Percentiles rank a stretch among this genome's conserved stretches.
Evolutionary conservation across 92 coral and sea anemone species (phyloP).

Genomic region (Epizoanthus illoricatus): DNA sequence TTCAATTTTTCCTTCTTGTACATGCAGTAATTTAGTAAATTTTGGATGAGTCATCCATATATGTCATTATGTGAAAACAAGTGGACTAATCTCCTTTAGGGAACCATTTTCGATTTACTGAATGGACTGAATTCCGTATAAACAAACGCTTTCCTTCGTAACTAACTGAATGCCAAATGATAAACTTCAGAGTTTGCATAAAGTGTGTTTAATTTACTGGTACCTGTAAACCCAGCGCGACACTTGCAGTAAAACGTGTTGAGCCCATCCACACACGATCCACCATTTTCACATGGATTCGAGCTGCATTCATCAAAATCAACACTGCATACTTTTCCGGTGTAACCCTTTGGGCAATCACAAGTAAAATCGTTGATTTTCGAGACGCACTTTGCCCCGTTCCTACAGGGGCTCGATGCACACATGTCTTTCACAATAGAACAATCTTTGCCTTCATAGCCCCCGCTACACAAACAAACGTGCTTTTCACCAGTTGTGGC

Average conservation of each 20-base stretch:
- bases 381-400: slow-evolving; percentile 77
- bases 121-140: neutral
- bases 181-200: slow-evolving; percentile 3
- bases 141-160: neutral
- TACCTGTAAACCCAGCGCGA: slow-evolving; percentile 88
- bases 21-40: neutral
- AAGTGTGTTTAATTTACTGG: slow-evolving; percentile 13
- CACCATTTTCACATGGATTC: slow-evolving; percentile 82
- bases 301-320: slow-evolving; percentile 82
- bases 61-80: too few species aligned
- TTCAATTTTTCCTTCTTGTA: neutral
- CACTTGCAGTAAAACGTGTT: slow-evolving; percentile 77
- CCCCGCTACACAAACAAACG: slow-evolving; percentile 80
- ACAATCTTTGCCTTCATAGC: slow-evolving; percentile 89
- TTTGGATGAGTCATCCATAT: too few species aligned
- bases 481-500: slow-evolving; percentile 56
- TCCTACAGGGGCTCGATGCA: slow-evolving; percentile 77
- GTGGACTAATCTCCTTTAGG: too few species aligned
- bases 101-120: too few species aligned
- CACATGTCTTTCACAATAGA: slow-evolving; percentile 88
- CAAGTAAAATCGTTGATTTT: slow-evolving; percentile 83
- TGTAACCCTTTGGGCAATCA: slow-evolving; percentile 78
- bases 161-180: slow-evolving; percentile 15
- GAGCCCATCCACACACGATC: slow-evolving; percentile 69
- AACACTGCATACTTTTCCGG: slow-evolving; percentile 77